phyloP scores from a whole-genome alignment of 1,140 invertebrate species.

The Globodera rostochiensis region DNA sequence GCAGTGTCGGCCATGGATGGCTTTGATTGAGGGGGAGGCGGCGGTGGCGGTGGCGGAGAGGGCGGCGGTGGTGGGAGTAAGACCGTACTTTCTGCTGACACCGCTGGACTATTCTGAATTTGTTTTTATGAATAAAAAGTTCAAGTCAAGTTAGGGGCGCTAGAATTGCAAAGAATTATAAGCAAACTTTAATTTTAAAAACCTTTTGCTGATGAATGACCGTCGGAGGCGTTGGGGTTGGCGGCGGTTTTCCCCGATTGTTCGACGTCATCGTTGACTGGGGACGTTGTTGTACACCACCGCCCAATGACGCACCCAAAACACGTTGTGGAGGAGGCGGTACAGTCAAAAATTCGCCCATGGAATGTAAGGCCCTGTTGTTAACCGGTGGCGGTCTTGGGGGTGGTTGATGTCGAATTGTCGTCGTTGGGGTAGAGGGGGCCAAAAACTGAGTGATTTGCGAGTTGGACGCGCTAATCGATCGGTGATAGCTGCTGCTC shows the following conservation, averaged over 20 bases:
- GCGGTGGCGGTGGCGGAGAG: constrained; percentile 11
- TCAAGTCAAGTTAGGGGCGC: no score
- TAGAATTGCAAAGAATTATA: no score
- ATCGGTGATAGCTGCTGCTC: not conserved
- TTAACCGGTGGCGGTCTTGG: constrained; percentile 24
- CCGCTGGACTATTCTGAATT: not conserved
- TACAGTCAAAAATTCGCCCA: not conserved
- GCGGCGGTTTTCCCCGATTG: constrained; percentile 17
- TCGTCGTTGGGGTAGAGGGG: not conserved
- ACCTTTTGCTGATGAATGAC: constrained; percentile 13
- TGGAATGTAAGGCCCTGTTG: not conserved
- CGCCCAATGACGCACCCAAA: constrained; percentile 21
- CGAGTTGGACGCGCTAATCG: no score
- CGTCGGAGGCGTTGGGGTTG: constrained; percentile 9
- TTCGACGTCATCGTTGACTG: not conserved
- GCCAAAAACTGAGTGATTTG: no score
- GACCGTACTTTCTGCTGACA: not conserved
- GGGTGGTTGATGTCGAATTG: not conserved
- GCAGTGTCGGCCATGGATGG: not conserved
- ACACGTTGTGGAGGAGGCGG: constrained; percentile 27
- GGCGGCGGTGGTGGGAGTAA: constrained; percentile 21
- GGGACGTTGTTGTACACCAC: not conserved
- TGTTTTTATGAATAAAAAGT: no score
- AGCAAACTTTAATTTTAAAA: not conserved
- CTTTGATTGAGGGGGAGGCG: constrained; percentile 10